Base-by-base conservation (phyloP, 1,140 invertebrate genomes). In the Cyphomyrmex costatus region DNA sequence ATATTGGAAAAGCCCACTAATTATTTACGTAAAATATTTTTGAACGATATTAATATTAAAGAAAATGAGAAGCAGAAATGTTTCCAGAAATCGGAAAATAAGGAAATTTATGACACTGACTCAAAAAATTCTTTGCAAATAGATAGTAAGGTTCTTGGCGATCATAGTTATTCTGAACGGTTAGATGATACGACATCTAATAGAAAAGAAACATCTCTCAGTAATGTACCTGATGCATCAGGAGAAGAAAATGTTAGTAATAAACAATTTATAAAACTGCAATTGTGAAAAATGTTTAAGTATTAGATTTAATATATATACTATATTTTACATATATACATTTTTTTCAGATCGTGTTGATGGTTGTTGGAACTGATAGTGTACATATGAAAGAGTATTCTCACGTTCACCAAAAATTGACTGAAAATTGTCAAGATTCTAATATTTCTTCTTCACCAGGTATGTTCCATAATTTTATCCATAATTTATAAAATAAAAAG, bases 281-380 rank as follows among this genome's bases (percentile, higher is more conserved):
- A 30, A 42, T 65, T 65, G 30, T n/a, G 30, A 46, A 6, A 60
- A 4, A 46, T n/a, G 77, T 61, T 51, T 42, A 42, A 10, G 49
- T 16, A 56, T 12, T 51, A 21, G 4, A 68, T 58, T 63, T 63
- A 14, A 16, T 10, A 58, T 78, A 88, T 46, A 1, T 73, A 33
- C 6, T 65, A 53, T 12, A 78, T 36, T 58, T 82, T 65, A 65
- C 51, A 76, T 70, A 66, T 91, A 56, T 87, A 80, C 91, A 16
- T 63, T 92, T 88, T 92, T 92, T 93, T 70, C 89, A 95, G 95
- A 95, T 95, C 87, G 94, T 95, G 92, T 90, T 95, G 90, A 95
- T 95, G 94, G 94, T 95, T 86, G 93, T 95, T 78, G 94, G 94
- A 73, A 92, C 90, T 78, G 93, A 95, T 87, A 92, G 92, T 86